Base-by-base conservation (phyloP, 2,888 invertebrate genomes). In the Lymantria dispar region DNA sequence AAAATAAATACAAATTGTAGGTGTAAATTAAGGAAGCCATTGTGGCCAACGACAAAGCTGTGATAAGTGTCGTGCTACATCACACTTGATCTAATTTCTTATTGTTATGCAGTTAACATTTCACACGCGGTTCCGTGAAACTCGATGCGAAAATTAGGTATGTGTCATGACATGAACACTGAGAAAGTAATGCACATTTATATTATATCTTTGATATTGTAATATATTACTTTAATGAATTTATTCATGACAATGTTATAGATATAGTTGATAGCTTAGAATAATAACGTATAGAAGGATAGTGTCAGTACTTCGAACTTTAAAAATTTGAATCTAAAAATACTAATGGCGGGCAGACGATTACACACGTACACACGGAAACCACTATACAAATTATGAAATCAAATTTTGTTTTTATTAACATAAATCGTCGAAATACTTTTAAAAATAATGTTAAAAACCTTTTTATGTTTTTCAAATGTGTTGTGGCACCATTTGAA, bases 81-180 rank as follows among this genome's bases (percentile, higher is more conserved):
- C 54, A 59, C 58, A 60, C 68, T 70, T 67, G 78, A 70, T 72
- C 78, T 65, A 70, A 78, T 76, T 80, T 74, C 71, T 58, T 71
- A 75, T 72, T 68, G 66, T 71, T 55, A 64, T 62, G 53, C 58
- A 62, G 56, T 62, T 58, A 29, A 58, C 39, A 62, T 71, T 72
- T 62, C 68, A 65, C 68, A 67, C 64, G 56, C 46, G 51, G 59
- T 62, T 70, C 66, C 59, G 60, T 61, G 70, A 70, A 67, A 64
- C 51, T 54, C 43, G 55, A 45, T 64, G 66, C 56, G 66, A 69
- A 63, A 71, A 68, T 69, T 57, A 43, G 54, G 56, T 64, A 59
- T 58, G 60, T 70, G 60, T 71, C 61, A 60, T 64, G 50, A 13
- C 45, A 45, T 55, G 52, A 54, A 58, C 55, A 51, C 47, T 66